Evolutionary conservation across 2,888 invertebrate species (phyloP).

Genomic region (Troilus luridus): DNA sequence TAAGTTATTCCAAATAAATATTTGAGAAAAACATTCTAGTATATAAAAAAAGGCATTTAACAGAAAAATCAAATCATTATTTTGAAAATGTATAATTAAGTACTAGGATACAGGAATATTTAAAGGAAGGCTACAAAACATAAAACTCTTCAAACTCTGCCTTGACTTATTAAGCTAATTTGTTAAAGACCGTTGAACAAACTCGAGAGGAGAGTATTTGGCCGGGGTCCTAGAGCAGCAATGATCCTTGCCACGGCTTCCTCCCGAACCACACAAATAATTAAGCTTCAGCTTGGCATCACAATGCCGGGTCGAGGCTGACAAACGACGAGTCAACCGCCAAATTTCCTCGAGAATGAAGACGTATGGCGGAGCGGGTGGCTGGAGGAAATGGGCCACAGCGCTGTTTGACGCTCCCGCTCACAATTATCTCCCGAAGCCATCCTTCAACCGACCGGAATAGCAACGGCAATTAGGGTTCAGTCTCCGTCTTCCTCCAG

Average conservation of each 20-base stretch:
- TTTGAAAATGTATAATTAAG: background rate
- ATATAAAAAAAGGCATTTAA: no score
- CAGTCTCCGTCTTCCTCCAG: background rate
- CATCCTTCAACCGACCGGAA: slow-evolving; percentile 37
- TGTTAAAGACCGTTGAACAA: slow-evolving; percentile 17
- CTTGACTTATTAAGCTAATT: slow-evolving; percentile 35
- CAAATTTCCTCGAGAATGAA: slow-evolving; percentile 54
- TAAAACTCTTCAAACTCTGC: slow-evolving; percentile 1
- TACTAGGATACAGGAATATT: background rate
- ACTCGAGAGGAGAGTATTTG: background rate
- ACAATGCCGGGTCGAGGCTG: slow-evolving; percentile 25
- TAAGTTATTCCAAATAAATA: no score
- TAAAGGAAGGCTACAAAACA: background rate
- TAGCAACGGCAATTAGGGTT: slow-evolving; percentile 8
- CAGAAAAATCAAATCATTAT: background rate
- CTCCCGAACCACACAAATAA: slow-evolving; percentile 3
- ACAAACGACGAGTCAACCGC: slow-evolving; percentile 57
- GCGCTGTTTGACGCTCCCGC: slow-evolving; percentile 55
- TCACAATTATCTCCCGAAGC: background rate
- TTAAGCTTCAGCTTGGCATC: slow-evolving; percentile 31
- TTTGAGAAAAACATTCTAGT: no score
- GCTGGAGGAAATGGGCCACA: slow-evolving; percentile 46
- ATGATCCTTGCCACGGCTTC: background rate
- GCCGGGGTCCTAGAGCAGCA: slow-evolving; percentile 1
- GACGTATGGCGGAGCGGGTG: slow-evolving; percentile 35